Conservation (phyloP, 2,113 vertebrate species). For the Narcine bancroftii region DNA sequence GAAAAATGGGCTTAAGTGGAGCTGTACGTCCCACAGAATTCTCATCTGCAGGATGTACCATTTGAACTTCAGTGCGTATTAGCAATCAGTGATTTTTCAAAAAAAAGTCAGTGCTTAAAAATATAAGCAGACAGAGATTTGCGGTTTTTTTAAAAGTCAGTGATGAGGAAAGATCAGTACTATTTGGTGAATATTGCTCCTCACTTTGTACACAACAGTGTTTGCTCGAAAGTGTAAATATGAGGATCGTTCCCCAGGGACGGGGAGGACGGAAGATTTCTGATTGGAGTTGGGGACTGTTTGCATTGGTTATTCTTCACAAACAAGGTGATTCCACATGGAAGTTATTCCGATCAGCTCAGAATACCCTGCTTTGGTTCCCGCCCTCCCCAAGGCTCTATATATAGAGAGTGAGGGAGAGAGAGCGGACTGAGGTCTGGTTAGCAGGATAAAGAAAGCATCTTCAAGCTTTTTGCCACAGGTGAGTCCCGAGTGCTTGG, state of each 20-base stretch:
- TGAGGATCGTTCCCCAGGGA: conserved; percentile 7
- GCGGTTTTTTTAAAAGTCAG: no score
- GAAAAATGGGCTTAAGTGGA: no score
- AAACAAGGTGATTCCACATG: conserved; percentile 1
- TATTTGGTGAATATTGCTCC: background rate
- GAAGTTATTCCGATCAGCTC: background rate
- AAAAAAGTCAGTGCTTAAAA: background rate
- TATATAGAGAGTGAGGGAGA: background rate
- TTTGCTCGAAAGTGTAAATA: background rate
- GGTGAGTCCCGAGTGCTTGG: background rate
- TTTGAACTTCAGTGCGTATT: background rate
- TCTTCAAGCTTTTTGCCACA: background rate
- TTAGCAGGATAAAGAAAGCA: background rate
- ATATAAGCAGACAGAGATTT: background rate
- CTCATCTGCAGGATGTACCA: background rate
- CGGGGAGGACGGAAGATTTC: background rate
- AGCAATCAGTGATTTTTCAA: background rate
- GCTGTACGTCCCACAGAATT: no score
- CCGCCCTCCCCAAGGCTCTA: background rate
- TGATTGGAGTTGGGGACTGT: background rate
- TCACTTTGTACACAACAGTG: background rate
- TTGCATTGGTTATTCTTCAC: background rate
- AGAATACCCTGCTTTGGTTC: no score
- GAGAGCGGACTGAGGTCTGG: background rate
- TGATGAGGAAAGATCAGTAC: background rate